Evolutionary conservation across 2,113 vertebrate species (phyloP).

Genomic region (Danionella cerebrum): DNA sequence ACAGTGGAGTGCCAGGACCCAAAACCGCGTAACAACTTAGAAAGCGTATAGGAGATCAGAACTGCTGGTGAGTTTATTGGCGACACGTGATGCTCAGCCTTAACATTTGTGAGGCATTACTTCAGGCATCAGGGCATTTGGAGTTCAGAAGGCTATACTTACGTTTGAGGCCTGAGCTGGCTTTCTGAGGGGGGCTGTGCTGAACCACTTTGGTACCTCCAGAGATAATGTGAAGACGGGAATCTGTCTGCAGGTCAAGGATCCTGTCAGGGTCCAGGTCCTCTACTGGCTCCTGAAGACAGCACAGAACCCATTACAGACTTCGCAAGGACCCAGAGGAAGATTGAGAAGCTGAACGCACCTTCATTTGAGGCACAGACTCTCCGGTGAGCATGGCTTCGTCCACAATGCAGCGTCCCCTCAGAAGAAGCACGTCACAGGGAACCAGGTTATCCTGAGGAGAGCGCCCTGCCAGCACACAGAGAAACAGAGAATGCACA

Average conservation of each 20-base stretch:
- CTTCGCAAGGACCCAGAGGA: background rate
- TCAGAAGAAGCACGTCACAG: constrained; percentile 83
- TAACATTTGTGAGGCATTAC: too few relatives aligned
- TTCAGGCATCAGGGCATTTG: too few relatives aligned
- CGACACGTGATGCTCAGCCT: too few relatives aligned
- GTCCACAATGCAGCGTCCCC: constrained; percentile 89
- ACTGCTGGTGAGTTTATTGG: too few relatives aligned
- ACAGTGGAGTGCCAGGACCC: too few relatives aligned
- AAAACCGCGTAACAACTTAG: too few relatives aligned
- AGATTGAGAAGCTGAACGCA: constrained; percentile 19
- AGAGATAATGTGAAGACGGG: constrained; percentile 83
- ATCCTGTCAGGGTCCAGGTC: constrained; percentile 75
- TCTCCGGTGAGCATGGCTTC: constrained; percentile 96
- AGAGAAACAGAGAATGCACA: background rate
- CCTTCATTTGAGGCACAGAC: constrained; percentile 97
- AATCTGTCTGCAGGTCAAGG: constrained; percentile 77
- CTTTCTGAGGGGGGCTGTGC: constrained; percentile 83
- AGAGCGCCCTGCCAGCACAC: constrained; percentile 71
- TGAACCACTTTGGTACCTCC: constrained; percentile 94
- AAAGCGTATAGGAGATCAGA: too few relatives aligned
- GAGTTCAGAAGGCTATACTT: too few relatives aligned
- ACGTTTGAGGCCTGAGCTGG: constrained; percentile 87
- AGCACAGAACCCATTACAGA: background rate
- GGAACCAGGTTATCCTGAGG: constrained; percentile 91
- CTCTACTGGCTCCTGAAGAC: constrained; percentile 84